Percentiles rank a stretch among this genome's conserved stretches.
These are phyloP conservation scores for Eupeodes latifasciatus DNA, from an alignment of 2,888 invertebrate species.

Conservation along the genomic window DNA sequence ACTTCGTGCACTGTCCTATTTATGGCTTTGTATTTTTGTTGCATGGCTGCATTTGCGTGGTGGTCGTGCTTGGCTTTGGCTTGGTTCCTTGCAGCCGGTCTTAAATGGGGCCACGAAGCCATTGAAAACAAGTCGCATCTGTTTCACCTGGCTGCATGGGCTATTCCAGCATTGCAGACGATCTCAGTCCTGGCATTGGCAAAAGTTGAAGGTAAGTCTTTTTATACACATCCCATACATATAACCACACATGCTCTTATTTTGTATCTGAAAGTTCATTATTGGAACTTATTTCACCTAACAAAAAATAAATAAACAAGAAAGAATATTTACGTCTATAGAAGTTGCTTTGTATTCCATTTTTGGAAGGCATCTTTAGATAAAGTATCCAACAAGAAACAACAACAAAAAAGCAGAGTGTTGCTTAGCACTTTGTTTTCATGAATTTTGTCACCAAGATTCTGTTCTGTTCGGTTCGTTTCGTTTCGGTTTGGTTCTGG, in stretches of 20 bases:
- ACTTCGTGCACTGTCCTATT: slow-evolving; percentile 95
- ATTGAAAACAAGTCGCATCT: slow-evolving; percentile 98
- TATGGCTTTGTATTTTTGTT: slow-evolving; percentile 98
- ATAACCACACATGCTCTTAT: background rate
- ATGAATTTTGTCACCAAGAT: slow-evolving; percentile 57
- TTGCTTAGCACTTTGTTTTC: slow-evolving; percentile 32
- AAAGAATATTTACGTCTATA: background rate
- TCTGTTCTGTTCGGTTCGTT: background rate
- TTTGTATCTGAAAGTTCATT: slow-evolving; percentile 23
- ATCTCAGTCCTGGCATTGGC: slow-evolving; percentile 97
- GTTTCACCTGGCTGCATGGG: slow-evolving; percentile 99
- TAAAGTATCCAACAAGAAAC: slow-evolving; percentile 16
- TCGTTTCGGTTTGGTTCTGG: background rate
- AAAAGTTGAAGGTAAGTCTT: slow-evolving; percentile 93
- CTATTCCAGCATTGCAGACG: slow-evolving; percentile 97
- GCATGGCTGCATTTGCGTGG: slow-evolving; percentile 98
- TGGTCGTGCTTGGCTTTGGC: slow-evolving; percentile 98
- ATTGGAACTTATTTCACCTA: background rate
- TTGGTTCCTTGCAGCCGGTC: slow-evolving; percentile 97
- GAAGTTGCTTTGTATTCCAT: slow-evolving; percentile 27
- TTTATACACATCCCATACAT: background rate
- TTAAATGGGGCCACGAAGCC: slow-evolving; percentile 99
- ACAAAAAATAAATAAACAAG: background rate
- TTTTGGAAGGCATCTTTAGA: background rate
- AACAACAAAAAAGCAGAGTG: background rate